Percentiles rank a stretch among this genome's conserved stretches.
These are phyloP conservation scores for Melipona bicolor DNA, from an alignment of 2,888 invertebrate species.

Conservation along the genomic window DNA sequence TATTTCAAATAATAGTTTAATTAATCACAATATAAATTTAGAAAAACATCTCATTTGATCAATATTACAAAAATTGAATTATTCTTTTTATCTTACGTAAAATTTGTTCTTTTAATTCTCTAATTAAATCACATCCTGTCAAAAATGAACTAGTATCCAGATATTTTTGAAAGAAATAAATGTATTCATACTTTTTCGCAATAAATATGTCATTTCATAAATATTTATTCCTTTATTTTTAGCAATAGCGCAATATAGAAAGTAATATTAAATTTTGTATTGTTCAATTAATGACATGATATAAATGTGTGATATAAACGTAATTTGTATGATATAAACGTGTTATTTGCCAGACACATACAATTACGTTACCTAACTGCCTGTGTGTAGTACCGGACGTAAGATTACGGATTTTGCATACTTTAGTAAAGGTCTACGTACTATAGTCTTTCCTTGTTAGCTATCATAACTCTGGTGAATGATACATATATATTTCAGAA, in stretches of 20 bases:
- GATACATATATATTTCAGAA: background rate
- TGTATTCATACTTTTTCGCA: no score
- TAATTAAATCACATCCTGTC: no score
- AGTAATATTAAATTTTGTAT: background rate
- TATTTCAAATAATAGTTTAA: no score
- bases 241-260: background rate
- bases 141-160: no score
- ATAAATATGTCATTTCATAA: background rate
- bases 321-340: background rate
- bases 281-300: constrained; percentile 1
- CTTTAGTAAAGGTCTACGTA: constrained; percentile 21
- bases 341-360: constrained; percentile 22
- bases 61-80: no score
- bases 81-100: no score
- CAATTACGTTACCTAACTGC: constrained; percentile 37
- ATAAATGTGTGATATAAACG: no score
- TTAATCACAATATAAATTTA: no score
- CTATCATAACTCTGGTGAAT: background rate
- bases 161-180: background rate
- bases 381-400: constrained; percentile 10
- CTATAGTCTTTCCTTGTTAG: constrained; percentile 1
- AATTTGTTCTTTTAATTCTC: no score
- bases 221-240: background rate
- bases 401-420: constrained; percentile 50
- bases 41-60: no score